phyloP scores from a whole-genome alignment of 2,113 vertebrate species.

The Orycteropus afer region DNA sequence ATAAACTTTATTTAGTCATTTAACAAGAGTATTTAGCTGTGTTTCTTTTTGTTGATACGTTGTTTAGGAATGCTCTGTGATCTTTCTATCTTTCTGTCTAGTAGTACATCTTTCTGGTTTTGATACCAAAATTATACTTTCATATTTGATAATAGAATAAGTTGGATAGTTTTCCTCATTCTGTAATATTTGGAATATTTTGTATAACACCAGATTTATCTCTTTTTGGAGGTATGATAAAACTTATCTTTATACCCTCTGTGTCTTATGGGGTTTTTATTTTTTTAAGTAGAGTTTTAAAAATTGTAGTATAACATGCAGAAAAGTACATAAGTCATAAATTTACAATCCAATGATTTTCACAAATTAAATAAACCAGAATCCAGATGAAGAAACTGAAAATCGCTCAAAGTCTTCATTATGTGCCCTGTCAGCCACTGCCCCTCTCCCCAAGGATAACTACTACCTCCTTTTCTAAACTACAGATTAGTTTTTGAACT shows the following conservation, averaged over 20 bases:
- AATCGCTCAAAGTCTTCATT: not conserved
- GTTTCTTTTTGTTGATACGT: conserved; percentile 31
- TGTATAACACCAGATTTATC: not conserved
- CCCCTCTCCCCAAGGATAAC: not conserved
- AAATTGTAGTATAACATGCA: not conserved
- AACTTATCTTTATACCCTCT: not conserved
- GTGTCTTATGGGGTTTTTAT: not conserved
- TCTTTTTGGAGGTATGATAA: not conserved
- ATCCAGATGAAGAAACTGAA: conserved; percentile 6
- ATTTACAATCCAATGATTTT: conserved; percentile 1
- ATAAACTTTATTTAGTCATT: not conserved
- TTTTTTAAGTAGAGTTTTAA: not conserved
- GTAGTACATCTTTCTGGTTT: not conserved
- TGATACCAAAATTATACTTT: not conserved
- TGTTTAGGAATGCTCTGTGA: not conserved
- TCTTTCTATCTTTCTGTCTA: conserved; percentile 39
- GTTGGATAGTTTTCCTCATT: not conserved
- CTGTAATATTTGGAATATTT: conserved; percentile 11
- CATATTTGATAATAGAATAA: not conserved
- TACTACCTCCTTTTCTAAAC: not conserved
- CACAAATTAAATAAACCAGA: not conserved
- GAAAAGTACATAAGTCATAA: not conserved
- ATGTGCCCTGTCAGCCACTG: not conserved
- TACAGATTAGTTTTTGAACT: not conserved
- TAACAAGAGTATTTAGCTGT: not conserved